Evolutionary conservation across 2,888 invertebrate species (phyloP).

Genomic region (Heteromurus nitidus): DNA sequence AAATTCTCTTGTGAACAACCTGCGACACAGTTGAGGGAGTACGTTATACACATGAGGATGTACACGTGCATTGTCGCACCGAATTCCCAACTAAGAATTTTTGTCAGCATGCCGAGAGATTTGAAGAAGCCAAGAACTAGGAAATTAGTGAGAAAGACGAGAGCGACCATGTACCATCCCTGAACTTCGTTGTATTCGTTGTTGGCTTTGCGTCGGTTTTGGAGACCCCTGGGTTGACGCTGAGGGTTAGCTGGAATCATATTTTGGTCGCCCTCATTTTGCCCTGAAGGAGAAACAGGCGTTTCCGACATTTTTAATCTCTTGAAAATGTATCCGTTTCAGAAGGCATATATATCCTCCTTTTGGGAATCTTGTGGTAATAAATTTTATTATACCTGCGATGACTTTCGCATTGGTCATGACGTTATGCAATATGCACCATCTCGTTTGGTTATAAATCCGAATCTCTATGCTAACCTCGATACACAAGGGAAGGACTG

Average conservation of each 20-base stretch:
- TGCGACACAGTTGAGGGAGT: conserved; percentile 61
- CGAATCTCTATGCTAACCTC: too few species aligned
- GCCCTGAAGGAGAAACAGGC: not conserved
- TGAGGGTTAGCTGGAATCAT: too few species aligned
- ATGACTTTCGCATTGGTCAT: too few species aligned
- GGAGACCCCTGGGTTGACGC: too few species aligned
- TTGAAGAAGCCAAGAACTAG: conserved; percentile 65
- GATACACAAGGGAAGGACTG: too few species aligned
- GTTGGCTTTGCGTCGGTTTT: not conserved
- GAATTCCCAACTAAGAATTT: conserved; percentile 55
- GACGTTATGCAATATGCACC: too few species aligned
- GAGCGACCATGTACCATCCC: conserved; percentile 53
- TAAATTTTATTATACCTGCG: too few species aligned
- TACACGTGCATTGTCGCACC: conserved; percentile 50
- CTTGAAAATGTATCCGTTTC: too few species aligned
- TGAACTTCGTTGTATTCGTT: not conserved
- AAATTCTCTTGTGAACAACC: conserved; percentile 19
- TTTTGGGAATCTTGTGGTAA: too few species aligned
- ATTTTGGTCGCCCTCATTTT: not conserved
- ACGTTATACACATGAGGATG: conserved; percentile 61
- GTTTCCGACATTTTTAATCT: conserved; percentile 16
- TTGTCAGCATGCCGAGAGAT: conserved; percentile 59
- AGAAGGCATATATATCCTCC: too few species aligned
- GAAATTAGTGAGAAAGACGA: conserved; percentile 59
- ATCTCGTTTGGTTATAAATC: too few species aligned